phyloP scores from a whole-genome alignment of 2,113 vertebrate genomes.

The Stigmatopora nigra region DNA sequence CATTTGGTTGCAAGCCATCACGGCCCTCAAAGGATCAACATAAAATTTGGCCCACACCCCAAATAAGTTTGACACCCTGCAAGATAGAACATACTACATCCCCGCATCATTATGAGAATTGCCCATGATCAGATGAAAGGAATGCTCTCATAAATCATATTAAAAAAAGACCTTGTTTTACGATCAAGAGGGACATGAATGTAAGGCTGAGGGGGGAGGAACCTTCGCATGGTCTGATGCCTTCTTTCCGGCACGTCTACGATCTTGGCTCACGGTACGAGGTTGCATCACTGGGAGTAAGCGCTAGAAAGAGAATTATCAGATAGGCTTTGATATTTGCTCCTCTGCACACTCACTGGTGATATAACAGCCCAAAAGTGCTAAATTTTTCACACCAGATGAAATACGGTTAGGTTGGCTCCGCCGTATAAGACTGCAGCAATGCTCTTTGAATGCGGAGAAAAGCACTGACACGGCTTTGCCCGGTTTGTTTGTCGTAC shows the following conservation, averaged over 20 bases:
- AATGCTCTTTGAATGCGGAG: constrained; percentile 35
- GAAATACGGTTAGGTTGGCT: constrained; percentile 53
- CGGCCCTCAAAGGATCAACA: neutral
- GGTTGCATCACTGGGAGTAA: constrained; percentile 39
- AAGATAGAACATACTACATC: neutral
- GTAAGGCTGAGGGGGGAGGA: constrained; percentile 32
- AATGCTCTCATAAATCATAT: constrained; percentile 51
- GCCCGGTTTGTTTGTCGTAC: neutral
- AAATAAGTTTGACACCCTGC: neutral
- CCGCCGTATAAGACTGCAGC: constrained; percentile 1
- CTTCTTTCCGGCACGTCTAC: constrained; percentile 7
- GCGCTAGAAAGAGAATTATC: constrained; percentile 44
- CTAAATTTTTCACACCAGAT: constrained; percentile 59
- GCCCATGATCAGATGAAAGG: neutral
- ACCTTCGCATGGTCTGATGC: constrained; percentile 17
- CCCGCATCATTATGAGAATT: neutral
- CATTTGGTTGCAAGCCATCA: neutral
- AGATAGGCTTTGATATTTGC: constrained; percentile 57
- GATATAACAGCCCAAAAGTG: constrained; percentile 43
- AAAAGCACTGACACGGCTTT: constrained; percentile 13
- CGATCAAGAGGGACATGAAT: constrained; percentile 48
- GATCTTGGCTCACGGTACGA: constrained; percentile 20
- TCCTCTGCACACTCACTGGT: constrained; percentile 49
- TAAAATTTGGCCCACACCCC: neutral
- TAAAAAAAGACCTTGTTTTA: constrained; percentile 45